Evolutionary conservation across 2,797 vertebrate genomes (phyloP).

Genomic region (Muraenolepis orangiensis): DNA sequence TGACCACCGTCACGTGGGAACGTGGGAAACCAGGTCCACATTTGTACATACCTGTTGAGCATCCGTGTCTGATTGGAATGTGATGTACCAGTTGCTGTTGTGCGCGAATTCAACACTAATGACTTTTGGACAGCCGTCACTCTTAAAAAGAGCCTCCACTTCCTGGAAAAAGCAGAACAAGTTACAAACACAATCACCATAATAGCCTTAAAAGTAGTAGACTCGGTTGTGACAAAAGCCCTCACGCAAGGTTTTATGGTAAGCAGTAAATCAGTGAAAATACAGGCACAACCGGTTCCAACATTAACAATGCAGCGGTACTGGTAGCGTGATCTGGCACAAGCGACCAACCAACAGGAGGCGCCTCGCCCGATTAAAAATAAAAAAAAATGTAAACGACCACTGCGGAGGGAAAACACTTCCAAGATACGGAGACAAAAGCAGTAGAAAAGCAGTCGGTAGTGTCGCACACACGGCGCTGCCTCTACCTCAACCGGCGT

Average conservation of each 20-base stretch:
- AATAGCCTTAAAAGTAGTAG: not conserved
- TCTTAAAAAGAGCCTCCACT: constrained; percentile 91
- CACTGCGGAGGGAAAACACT: not conserved
- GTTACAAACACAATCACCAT: not conserved
- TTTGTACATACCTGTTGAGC: constrained; percentile 85
- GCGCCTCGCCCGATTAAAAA: too few species aligned
- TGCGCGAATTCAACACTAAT: constrained; percentile 97
- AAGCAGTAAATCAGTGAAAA: not conserved
- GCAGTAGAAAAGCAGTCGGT: too few species aligned
- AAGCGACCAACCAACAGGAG: too few species aligned
- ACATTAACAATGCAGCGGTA: too few species aligned
- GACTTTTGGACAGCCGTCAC: constrained; percentile 91
- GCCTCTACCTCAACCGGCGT: constrained; percentile 89
- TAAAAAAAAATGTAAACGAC: too few species aligned
- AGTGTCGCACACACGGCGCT: too few species aligned
- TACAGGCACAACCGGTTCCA: not conserved
- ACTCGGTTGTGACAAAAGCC: not conserved
- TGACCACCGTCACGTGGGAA: not conserved
- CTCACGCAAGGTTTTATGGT: not conserved
- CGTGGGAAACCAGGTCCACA: not conserved
- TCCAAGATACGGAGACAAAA: not conserved
- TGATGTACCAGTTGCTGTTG: constrained; percentile 99
- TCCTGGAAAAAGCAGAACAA: constrained; percentile 76
- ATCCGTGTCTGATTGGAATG: constrained; percentile 96
- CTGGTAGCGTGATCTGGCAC: too few species aligned